Base-by-base conservation (phyloP, 2,113 vertebrate species). In the Dipodomys stephensi region DNA sequence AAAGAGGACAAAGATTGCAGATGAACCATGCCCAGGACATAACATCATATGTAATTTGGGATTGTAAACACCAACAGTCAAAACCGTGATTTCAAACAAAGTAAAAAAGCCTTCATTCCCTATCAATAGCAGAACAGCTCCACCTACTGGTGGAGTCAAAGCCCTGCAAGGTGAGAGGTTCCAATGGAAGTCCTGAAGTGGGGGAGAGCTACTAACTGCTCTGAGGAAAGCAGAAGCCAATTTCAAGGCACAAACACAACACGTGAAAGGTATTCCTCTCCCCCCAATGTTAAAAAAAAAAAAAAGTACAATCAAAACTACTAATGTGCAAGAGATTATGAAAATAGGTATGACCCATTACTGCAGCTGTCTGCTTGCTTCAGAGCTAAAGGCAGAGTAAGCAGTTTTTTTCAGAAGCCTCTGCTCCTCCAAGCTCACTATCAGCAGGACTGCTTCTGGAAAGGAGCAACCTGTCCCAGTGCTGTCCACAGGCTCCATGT, bases 371-470 rank as follows among this genome's bases (percentile, higher is more conserved):
- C 64, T 84, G 19, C 87, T 60, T 92, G 65, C 35, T 84, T 80
- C 44, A 39, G 25, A 69, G 28, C 67, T 32, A 90, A 1, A 94
- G 4, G 32, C 22, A 93, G 10, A 94, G 4, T 67, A 82, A 87
- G 64, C 86, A 84, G 57, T 77, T 60, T 68, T 86, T 95, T 92
- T 94, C 67, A 87, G 44, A 96, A 64, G 39, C 35, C 19, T 85
- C n/a, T 49, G 49, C 30, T 87, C 65, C 35, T 93, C 32, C 68
- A 94, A 46, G 85, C 67, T 94, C 76, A 83, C 69, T 76, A 87
- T 68, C 88, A 94, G 57, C 83, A 78, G 39, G 22, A 16, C 79
- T 82, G 39, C 81, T 95, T 82, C 49, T 49, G 49, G 49, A 49
- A 49, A 49, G 49, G 12, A 49, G 49, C 49, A 11, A 49, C 49